A percentile compares a stretch with the other conserved stretches of the same genome.
Evolutionary conservation across 2,888 invertebrate genomes (phyloP).

Genomic region (Mesorhabditis sp.): DNA sequence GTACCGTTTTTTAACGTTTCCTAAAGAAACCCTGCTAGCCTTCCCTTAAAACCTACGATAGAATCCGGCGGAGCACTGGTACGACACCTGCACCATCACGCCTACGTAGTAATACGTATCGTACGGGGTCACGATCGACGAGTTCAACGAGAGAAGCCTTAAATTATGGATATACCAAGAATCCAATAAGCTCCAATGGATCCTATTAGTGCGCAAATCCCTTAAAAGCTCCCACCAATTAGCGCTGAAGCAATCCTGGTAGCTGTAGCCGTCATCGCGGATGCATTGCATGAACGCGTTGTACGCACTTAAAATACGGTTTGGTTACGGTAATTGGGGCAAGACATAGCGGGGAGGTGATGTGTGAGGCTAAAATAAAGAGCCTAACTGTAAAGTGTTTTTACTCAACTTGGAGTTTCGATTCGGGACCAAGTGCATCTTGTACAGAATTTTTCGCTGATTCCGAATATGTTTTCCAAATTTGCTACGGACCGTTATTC

Average conservation of each 20-base stretch:
- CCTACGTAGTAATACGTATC: background rate
- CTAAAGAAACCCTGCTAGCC: background rate
- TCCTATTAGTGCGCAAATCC: background rate
- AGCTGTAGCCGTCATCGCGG: conserved; percentile 1
- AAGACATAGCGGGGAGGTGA: too few relatives aligned
- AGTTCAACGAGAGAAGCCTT: background rate
- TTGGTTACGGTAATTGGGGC: background rate
- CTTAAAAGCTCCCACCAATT: background rate
- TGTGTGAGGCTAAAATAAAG: too few relatives aligned
- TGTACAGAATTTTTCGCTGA: too few relatives aligned
- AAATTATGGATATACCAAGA: too few relatives aligned
- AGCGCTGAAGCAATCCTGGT: background rate
- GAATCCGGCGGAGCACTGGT: background rate
- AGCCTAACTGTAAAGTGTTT: too few relatives aligned
- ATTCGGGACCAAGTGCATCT: too few relatives aligned
- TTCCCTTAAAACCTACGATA: background rate
- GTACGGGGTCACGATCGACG: background rate
- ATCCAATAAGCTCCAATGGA: background rate
- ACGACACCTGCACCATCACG: background rate
- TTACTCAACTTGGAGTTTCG: too few relatives aligned
- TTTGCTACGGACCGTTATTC: too few relatives aligned
- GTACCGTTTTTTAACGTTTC: background rate
- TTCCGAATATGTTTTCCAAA: too few relatives aligned
- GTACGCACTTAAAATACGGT: background rate
- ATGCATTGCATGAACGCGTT: background rate